These are phyloP conservation scores for Phalera bucephala DNA, from an alignment of 2,888 invertebrate genomes.

Conservation along the genomic window DNA sequence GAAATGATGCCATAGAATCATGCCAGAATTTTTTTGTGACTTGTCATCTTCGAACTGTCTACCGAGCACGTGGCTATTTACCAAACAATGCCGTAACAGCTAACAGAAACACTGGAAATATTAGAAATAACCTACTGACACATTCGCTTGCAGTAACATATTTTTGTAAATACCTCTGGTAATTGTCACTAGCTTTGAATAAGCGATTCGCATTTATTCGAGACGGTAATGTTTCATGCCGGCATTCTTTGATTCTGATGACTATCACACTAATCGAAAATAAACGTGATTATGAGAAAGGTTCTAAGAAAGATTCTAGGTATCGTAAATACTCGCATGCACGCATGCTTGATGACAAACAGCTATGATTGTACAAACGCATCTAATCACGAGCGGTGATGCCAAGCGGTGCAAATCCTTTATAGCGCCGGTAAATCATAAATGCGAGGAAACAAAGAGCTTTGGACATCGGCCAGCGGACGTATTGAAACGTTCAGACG, in stretches of 20 bases:
- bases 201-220: neutral
- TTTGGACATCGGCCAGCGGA: slow-evolving; percentile 56
- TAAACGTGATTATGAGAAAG: too few species aligned
- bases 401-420: slow-evolving; percentile 26
- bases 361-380: slow-evolving; percentile 10
- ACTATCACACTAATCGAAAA: slow-evolving; percentile 4
- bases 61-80: neutral
- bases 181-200: too few species aligned
- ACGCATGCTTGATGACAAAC: slow-evolving; percentile 5
- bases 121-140: neutral
- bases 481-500: slow-evolving; percentile 36
- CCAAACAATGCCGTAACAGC: neutral
- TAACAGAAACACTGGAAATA: neutral
- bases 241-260: neutral
- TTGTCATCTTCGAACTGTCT: too few species aligned
- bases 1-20: too few species aligned
- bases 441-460: slow-evolving; percentile 61
- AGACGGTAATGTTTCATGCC: neutral
- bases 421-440: slow-evolving; percentile 54
- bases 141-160: neutral
- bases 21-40: too few species aligned
- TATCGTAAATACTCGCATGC: too few species aligned
- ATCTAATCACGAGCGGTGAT: slow-evolving; percentile 16
- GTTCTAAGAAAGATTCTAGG: too few species aligned
- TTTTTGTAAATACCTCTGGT: neutral